Evolutionary conservation across 92 coral and sea anemone species (phyloP).

Genomic region (Palythoa grandis): DNA sequence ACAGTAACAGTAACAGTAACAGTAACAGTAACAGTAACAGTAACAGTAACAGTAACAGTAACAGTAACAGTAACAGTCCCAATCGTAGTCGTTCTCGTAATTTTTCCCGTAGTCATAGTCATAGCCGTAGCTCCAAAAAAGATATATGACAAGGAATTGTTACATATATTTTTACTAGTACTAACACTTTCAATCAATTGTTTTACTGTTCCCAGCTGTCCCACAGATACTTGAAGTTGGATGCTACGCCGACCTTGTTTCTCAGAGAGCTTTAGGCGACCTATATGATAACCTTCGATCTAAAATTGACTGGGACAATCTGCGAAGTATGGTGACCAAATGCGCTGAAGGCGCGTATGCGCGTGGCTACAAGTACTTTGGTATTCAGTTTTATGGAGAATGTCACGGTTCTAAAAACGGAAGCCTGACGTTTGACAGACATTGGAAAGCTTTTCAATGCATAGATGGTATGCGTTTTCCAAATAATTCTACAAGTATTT

Average conservation of each 20-base stretch:
- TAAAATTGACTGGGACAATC: slow-evolving; percentile 59
- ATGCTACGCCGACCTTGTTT: slow-evolving; percentile 54
- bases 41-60: too few relatives aligned
- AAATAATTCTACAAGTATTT: not conserved
- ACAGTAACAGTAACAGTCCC: too few relatives aligned
- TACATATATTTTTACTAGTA: not conserved
- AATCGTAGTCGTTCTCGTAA: too few relatives aligned
- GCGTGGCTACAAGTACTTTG: slow-evolving; percentile 63
- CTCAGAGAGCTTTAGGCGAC: slow-evolving; percentile 50
- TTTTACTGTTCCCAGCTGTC: slow-evolving; percentile 34
- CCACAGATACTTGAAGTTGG: slow-evolving; percentile 69
- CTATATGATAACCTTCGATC: slow-evolving; percentile 44
- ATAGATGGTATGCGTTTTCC: not conserved
- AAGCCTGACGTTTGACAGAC: slow-evolving; percentile 28
- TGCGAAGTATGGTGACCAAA: slow-evolving; percentile 64
- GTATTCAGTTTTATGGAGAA: slow-evolving; percentile 69
- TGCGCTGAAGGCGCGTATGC: slow-evolving; percentile 70
- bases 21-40: too few relatives aligned
- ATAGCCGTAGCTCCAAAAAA: too few relatives aligned
- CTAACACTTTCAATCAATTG: not conserved
- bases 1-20: too few relatives aligned
- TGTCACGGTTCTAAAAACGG: slow-evolving; percentile 39
- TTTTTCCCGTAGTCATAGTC: too few relatives aligned
- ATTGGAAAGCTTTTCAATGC: not conserved
- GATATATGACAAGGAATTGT: too few relatives aligned